Conservation (phyloP, 1,140 invertebrate species). For the Hirudo medicinalis region DNA sequence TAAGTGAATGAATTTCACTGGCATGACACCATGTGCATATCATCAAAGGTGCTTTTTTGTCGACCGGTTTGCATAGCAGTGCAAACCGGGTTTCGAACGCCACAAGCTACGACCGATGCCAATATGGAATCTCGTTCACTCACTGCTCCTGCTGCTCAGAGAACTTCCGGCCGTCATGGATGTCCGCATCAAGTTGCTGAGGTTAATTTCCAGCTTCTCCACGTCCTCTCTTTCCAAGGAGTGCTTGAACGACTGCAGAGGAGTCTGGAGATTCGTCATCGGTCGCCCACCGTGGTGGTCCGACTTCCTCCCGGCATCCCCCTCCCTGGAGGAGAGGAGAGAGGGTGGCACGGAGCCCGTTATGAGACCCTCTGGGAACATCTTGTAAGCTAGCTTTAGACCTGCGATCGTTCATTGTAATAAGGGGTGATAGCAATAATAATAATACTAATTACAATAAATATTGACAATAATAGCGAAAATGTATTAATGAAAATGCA, state of each 20-base stretch:
- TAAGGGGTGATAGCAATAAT: not conserved
- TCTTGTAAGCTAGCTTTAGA: slow-evolving; percentile 35
- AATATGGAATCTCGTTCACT: no score
- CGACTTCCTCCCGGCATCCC: not conserved
- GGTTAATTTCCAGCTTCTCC: slow-evolving; percentile 29
- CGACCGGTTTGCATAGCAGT: no score
- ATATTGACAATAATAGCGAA: no score
- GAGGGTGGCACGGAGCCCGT: slow-evolving; percentile 32
- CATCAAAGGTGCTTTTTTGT: no score
- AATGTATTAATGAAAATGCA: no score
- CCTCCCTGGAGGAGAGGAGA: slow-evolving; percentile 23
- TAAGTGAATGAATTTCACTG: no score
- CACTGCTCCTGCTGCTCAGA: no score
- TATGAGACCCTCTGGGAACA: slow-evolving; percentile 36
- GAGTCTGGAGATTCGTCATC: not conserved
- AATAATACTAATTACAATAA: not conserved
- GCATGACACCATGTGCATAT: no score
- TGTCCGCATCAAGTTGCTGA: slow-evolving; percentile 25
- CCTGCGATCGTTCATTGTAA: slow-evolving; percentile 27
- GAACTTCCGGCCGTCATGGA: no score
- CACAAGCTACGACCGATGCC: no score
- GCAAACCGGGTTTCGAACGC: no score
- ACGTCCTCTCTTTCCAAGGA: slow-evolving; percentile 28
- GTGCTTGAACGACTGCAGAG: slow-evolving; percentile 19
- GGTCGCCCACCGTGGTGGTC: no score